These are phyloP conservation scores for Manacus vitellinus DNA, from an alignment of 2,113 vertebrate genomes.

Conservation along the genomic window DNA sequence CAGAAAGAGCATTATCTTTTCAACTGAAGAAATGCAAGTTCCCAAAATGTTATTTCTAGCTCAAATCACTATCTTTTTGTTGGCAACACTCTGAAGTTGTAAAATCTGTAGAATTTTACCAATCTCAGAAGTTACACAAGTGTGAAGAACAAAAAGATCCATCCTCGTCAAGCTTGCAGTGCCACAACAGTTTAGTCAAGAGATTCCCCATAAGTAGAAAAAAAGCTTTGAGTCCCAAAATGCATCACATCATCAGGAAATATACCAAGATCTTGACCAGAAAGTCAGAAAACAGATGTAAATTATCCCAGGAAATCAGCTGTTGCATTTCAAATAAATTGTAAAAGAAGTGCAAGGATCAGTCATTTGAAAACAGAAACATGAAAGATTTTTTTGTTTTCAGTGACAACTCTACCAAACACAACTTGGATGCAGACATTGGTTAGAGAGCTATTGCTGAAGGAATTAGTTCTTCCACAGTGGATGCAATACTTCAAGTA, in stretches of 20 bases:
- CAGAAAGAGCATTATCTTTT: not conserved
- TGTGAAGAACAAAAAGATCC: not conserved
- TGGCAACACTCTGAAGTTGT: not conserved
- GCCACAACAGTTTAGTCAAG: not conserved
- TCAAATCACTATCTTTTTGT: not conserved
- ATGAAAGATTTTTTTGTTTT: not conserved
- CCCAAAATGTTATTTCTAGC: not conserved
- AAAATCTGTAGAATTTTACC: not conserved
- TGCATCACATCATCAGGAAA: not conserved
- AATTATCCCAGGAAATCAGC: not conserved
- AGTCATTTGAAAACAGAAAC: not conserved
- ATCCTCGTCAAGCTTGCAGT: not conserved
- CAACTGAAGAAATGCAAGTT: not conserved
- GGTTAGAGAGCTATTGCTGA: not conserved
- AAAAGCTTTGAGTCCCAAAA: not conserved
- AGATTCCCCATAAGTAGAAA: not conserved
- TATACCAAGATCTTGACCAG: not conserved
- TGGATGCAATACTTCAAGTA: not conserved
- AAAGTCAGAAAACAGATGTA: not conserved
- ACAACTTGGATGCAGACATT: not conserved
- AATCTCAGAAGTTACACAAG: not conserved
- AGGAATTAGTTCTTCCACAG: not conserved
- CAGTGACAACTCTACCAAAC: not conserved
- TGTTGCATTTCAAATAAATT: not conserved
- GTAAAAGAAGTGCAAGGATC: fast-evolving